Conservation (phyloP, 2,888 invertebrate species). For the Synergus laeviventris region DNA sequence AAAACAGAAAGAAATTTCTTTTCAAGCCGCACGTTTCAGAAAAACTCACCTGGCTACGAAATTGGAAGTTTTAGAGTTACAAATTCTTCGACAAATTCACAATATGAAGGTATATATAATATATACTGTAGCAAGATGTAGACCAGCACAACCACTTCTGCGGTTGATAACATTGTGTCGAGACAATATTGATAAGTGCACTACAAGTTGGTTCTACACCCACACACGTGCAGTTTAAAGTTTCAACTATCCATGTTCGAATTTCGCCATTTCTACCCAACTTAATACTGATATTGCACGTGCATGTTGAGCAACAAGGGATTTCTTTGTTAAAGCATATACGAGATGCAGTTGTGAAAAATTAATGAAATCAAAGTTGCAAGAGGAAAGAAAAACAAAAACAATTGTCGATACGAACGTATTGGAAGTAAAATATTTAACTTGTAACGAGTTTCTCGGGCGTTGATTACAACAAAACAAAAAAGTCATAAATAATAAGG, state of each 20-base stretch:
- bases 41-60: no score
- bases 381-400: no score
- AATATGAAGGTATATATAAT: background rate
- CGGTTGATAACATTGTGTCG: slow-evolving; percentile 53
- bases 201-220: background rate
- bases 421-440: no score
- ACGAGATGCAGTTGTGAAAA: background rate
- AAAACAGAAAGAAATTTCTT: no score
- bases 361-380: no score
- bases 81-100: no score
- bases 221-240: background rate
- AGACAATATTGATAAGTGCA: slow-evolving; percentile 53
- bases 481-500: no score
- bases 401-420: no score
- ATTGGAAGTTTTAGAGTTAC: no score
- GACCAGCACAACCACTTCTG: slow-evolving; percentile 49
- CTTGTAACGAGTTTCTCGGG: no score
- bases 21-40: no score
- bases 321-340: background rate
- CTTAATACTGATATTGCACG: background rate
- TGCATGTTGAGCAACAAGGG: background rate
- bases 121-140: slow-evolving; percentile 42
- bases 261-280: slow-evolving; percentile 15
- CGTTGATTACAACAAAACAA: no score
- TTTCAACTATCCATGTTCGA: background rate